Conservation (phyloP, 2,888 invertebrate genomes). For the Watsonalla cultraria region DNA sequence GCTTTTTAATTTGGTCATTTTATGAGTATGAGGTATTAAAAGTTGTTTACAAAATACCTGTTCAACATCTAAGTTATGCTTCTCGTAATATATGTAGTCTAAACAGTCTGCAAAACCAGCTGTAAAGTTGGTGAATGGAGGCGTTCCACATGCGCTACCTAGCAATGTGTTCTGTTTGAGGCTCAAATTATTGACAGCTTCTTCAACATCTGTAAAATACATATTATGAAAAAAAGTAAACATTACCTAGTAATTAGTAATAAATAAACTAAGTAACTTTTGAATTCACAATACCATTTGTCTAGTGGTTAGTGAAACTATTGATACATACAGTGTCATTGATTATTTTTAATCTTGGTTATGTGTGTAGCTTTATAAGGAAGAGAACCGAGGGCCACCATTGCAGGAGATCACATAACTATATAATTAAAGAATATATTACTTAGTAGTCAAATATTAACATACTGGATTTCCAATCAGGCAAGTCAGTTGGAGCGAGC, state of each 20-base stretch:
- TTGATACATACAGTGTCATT: no score
- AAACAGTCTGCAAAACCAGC: slow-evolving; percentile 89
- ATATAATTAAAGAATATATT: slow-evolving; percentile 3
- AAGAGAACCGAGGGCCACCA: no score
- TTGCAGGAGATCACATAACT: neutral
- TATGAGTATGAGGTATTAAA: no score
- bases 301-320: no score
- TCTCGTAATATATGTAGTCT: slow-evolving; percentile 94
- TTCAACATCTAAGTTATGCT: slow-evolving; percentile 78
- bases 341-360: no score
- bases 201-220: slow-evolving; percentile 80
- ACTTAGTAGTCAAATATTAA: slow-evolving; percentile 13
- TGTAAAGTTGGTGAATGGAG: slow-evolving; percentile 91
- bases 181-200: slow-evolving; percentile 81
- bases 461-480: slow-evolving; percentile 90
- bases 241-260: no score
- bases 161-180: slow-evolving; percentile 82
- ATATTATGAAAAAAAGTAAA: slow-evolving; percentile 7
- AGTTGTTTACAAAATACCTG: slow-evolving; percentile 64
- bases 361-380: no score
- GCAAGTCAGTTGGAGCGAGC: slow-evolving; percentile 79
- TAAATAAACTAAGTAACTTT: no score
- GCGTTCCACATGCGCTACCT: slow-evolving; percentile 90
- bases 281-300: no score
- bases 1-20: no score